Evolutionary conservation across 2,113 vertebrate species (phyloP).

Genomic region (Artemisiospiza belli): DNA sequence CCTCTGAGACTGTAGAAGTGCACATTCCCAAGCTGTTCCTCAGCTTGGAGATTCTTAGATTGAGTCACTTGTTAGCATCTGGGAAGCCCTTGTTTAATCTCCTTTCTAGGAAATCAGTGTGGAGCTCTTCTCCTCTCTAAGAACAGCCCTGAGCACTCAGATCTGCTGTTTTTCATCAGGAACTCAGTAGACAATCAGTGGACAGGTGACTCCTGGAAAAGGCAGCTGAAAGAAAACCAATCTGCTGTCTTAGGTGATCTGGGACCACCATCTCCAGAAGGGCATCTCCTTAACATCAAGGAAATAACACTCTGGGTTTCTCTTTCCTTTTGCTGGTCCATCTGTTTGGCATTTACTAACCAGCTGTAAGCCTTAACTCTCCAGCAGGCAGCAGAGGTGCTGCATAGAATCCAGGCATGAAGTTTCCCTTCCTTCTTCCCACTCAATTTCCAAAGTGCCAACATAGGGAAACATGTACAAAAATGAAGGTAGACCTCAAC

Average conservation of each 20-base stretch:
- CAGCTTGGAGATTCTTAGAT: not conserved
- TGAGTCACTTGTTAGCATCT: not conserved
- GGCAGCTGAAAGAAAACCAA: not conserved
- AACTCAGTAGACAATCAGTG: not conserved
- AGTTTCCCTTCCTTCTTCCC: not conserved
- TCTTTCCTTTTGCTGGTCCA: not conserved
- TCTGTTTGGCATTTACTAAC: not conserved
- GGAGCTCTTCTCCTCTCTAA: not conserved
- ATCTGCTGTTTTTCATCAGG: not conserved
- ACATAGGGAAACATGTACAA: not conserved
- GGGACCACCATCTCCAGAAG: not conserved
- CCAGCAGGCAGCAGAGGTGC: not conserved
- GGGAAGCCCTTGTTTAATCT: not conserved
- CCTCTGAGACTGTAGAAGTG: not conserved
- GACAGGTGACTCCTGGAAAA: not conserved
- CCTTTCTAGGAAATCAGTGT: not conserved
- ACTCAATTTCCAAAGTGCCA: not conserved
- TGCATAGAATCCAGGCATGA: not conserved
- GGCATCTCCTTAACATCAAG: not conserved
- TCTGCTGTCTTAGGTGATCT: not conserved
- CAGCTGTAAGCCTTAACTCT: not conserved
- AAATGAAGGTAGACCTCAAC: not conserved
- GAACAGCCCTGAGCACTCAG: not conserved
- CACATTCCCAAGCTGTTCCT: not conserved
- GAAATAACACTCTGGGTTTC: not conserved